Evolutionary conservation across 2,113 vertebrate genomes (phyloP), one percentile per base, ranked within the genome.

Genomic region (Mungos mungo): DNA sequence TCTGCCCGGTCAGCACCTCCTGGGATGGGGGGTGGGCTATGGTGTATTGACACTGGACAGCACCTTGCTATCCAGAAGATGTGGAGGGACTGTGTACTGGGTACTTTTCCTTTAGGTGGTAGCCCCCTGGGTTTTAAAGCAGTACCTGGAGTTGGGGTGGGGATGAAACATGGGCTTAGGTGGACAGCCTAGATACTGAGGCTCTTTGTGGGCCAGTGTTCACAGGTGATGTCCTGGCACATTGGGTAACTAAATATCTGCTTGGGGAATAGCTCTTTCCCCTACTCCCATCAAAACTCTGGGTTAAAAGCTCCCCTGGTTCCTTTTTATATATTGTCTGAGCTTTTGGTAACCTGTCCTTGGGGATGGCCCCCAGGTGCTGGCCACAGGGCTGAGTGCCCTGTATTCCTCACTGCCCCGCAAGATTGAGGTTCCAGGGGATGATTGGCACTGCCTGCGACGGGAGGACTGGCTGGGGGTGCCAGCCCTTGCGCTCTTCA

Each of bases 341-440:
- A 97, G 38, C 35, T 33, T 97, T 92, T 97, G 95, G n/a, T 97
- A 95, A 96, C 83, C 29, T 96, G 15, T 69, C 23, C 52, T 96
- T 95, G 93, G 80, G 63, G 80, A 69, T 90, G 92, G 6, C 80
- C 84, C 50, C 5, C 98, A 99, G 99, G 99, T 99, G 95, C 98
- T 99, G 98, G 99, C 99, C 74, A 99, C 99, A 8, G 99, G 99
- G 80, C 99, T 99, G 93, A 99, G 99, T 8, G 99, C 99, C 54
- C 99, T 99, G 9, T 99, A 99, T 98, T 99, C 99, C 19, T 99
- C 99, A 0, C 98, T 99, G 98, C 99, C 99, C 11, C 99, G 99
- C 86, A 99, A 99, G 99, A 99, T 99, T 0, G 99, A 99, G 96
- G 99, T 99, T 60, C 99, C 99, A 0, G 99, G 99, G 2, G 99